Conservation (phyloP, 2,888 invertebrate genomes). For the Thalpophila matura region DNA sequence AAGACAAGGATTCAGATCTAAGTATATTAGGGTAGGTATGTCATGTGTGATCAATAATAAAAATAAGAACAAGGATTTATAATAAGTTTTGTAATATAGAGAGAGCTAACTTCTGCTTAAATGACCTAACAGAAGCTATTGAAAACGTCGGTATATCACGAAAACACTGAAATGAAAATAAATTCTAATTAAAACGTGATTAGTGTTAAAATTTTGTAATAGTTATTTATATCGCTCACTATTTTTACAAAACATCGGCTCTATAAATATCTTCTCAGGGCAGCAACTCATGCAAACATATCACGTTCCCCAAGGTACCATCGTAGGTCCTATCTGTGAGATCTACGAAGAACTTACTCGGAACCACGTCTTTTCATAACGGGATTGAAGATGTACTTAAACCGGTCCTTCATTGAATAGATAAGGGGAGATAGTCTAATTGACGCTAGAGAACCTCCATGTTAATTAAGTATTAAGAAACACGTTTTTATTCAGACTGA, state of each 20-base stretch:
- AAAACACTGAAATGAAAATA: neutral
- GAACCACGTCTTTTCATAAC: slow-evolving; percentile 58
- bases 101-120: neutral
- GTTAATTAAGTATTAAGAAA: slow-evolving; percentile 59
- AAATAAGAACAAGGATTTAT: slow-evolving; percentile 14
- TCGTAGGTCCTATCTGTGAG: slow-evolving; percentile 47
- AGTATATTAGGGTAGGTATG: too few relatives aligned
- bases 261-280: slow-evolving; percentile 32
- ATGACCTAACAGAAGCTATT: slow-evolving; percentile 16
- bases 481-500: slow-evolving; percentile 50
- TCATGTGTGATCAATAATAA: too few relatives aligned
- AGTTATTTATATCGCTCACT: neutral
- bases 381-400: slow-evolving; percentile 49
- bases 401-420: slow-evolving; percentile 57
- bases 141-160: neutral
- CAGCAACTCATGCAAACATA: slow-evolving; percentile 26
- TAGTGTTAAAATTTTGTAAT: neutral
- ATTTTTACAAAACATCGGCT: slow-evolving; percentile 12
- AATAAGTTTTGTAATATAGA: neutral
- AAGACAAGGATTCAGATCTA: too few relatives aligned
- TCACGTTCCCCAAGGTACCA: slow-evolving; percentile 52
- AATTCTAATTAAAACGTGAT: neutral
- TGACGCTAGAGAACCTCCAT: slow-evolving; percentile 46
- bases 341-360: slow-evolving; percentile 51
- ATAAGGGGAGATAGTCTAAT: slow-evolving; percentile 62